Percentiles rank a stretch among this genome's conserved stretches.
Conservation (phyloP, 2,888 invertebrate genomes). For the Callosobruchus maculatus region DNA sequence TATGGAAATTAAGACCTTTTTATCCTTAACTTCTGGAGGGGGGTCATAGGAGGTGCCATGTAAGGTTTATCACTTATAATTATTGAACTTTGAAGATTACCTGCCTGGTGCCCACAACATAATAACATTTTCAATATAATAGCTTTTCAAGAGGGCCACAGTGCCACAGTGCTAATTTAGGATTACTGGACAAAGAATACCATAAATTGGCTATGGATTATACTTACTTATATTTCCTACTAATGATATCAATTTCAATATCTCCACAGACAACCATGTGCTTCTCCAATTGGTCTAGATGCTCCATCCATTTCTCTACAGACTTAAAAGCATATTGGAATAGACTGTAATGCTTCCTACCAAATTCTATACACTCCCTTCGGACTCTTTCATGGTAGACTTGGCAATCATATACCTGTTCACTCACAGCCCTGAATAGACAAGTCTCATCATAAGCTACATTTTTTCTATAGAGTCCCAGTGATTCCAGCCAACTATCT, state of each 20-base stretch:
- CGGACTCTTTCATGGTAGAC: slow-evolving; percentile 72
- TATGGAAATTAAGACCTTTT: too few species aligned
- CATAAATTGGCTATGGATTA: too few species aligned
- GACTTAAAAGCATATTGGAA: slow-evolving; percentile 53
- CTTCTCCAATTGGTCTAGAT: slow-evolving; percentile 39
- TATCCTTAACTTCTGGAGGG: too few species aligned
- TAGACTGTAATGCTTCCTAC: slow-evolving; percentile 57
- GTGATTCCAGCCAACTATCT: slow-evolving; percentile 76
- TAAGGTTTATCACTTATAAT: too few species aligned
- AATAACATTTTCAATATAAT: too few species aligned
- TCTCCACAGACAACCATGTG: slow-evolving; percentile 46
- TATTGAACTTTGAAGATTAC: too few species aligned
- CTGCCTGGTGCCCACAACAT: too few species aligned
- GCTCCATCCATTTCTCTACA: slow-evolving; percentile 34
- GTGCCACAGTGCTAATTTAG: too few species aligned
- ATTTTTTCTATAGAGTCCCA: slow-evolving; percentile 82
- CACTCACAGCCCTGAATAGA: slow-evolving; percentile 83
- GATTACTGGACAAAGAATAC: too few species aligned
- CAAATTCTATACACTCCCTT: slow-evolving; percentile 69
- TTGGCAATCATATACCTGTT: slow-evolving; percentile 72
- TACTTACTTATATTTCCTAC: slow-evolving; percentile 40
- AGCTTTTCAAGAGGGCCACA: too few species aligned
- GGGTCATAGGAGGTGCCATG: too few species aligned
- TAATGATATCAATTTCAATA: slow-evolving; percentile 43
- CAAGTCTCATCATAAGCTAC: slow-evolving; percentile 86